Evolutionary conservation across 2,888 invertebrate species (phyloP).

Genomic region (Herminia tarsipennalis): DNA sequence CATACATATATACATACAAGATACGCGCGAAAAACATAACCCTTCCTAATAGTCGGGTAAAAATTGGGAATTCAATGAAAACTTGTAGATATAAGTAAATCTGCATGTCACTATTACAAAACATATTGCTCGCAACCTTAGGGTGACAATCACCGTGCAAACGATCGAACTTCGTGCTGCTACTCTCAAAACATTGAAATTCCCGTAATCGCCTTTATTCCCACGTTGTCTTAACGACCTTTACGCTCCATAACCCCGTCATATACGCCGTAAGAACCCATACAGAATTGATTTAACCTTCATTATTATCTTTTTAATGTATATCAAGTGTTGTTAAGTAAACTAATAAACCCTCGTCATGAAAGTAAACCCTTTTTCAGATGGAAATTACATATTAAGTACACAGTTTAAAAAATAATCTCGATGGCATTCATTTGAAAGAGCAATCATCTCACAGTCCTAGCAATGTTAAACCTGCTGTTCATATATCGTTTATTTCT

Average conservation of each 20-base stretch:
- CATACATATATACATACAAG: too few species aligned
- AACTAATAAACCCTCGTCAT: conserved; percentile 21
- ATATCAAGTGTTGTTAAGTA: conserved; percentile 13
- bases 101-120: too few species aligned
- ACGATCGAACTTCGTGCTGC: conserved; percentile 8
- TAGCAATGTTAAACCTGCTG: conserved; percentile 10
- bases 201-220: conserved; percentile 2
- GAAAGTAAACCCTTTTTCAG: conserved; percentile 19
- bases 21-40: too few species aligned
- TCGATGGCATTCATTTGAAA: conserved; percentile 47
- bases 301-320: conserved; percentile 13
- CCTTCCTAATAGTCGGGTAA: too few species aligned
- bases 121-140: too few species aligned
- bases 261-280: neutral
- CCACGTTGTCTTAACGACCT: neutral
- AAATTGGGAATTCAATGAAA: too few species aligned
- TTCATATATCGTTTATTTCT: neutral
- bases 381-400: conserved; percentile 37
- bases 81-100: too few species aligned
- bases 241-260: neutral
- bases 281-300: neutral
- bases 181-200: conserved; percentile 3
- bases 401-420: conserved; percentile 50
- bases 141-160: conserved; percentile 6
- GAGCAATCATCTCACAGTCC: conserved; percentile 34